Conservation (phyloP, 2,797 vertebrate species). For the Chelonia mydas region DNA sequence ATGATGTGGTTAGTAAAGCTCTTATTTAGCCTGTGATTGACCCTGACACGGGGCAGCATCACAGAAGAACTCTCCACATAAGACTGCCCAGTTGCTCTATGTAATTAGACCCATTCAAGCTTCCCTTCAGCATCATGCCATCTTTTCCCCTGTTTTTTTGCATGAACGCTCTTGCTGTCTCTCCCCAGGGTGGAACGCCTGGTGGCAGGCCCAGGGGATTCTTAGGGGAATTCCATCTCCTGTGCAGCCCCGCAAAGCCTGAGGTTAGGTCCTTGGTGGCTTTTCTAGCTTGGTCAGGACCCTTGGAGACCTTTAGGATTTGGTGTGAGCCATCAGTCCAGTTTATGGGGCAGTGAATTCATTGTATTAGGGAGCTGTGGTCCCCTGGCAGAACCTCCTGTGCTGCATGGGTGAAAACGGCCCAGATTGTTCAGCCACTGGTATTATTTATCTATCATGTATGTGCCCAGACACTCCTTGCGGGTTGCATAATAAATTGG, state of each 20-base stretch:
- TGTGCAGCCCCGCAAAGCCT: fast-evolving
- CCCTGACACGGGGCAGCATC: constrained; percentile 18
- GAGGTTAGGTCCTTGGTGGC: not conserved
- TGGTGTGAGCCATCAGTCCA: not conserved
- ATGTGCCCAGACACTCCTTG: fast-evolving
- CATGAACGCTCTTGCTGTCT: not conserved
- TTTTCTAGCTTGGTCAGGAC: fast-evolving
- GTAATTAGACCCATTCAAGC: not conserved
- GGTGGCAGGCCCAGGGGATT: not conserved
- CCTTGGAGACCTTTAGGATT: fast-evolving
- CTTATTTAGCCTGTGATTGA: constrained; percentile 48
- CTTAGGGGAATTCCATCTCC: not conserved
- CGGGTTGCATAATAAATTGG: fast-evolving
- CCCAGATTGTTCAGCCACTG: fast-evolving
- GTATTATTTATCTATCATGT: fast-evolving
- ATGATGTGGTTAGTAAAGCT: constrained; percentile 62
- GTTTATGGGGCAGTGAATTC: not conserved
- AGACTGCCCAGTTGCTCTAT: constrained; percentile 20
- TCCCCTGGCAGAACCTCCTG: not conserved
- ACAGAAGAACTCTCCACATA: constrained; percentile 7
- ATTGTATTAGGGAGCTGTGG: fast-evolving
- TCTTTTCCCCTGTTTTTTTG: not conserved
- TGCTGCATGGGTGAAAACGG: fast-evolving
- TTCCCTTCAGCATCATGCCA: not conserved
- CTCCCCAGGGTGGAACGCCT: not conserved